A percentile compares a stretch with the other conserved stretches of the same genome.
These are phyloP conservation scores for Microctenopoma lineatum DNA, from an alignment of 2,797 vertebrate species.

Conservation along the genomic window DNA sequence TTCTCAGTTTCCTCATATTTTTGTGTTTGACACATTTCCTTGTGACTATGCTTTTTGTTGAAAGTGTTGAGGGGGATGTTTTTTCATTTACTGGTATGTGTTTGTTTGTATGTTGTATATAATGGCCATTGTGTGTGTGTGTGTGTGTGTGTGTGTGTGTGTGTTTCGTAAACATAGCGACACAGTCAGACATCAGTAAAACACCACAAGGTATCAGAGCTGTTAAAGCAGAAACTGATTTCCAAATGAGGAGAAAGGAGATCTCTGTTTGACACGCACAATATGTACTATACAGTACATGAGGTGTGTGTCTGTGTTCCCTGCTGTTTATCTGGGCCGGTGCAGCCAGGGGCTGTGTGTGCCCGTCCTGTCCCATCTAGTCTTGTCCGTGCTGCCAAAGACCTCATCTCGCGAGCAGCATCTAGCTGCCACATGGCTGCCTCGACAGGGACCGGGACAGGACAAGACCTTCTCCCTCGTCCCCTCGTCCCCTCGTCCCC, in stretches of 20 bases:
- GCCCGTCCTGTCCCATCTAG: slow-evolving; percentile 70
- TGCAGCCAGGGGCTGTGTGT: slow-evolving; percentile 80
- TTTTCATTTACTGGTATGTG: slow-evolving; percentile 54
- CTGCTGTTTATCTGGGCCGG: slow-evolving; percentile 79
- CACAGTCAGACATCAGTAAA: slow-evolving; percentile 37
- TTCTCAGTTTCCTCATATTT: slow-evolving; percentile 47
- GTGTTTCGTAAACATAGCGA: slow-evolving; percentile 37
- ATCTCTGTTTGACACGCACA: slow-evolving; percentile 59
- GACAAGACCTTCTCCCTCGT: slow-evolving; percentile 59
- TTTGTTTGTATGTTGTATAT: slow-evolving; percentile 52
- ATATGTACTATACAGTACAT: slow-evolving; percentile 56
- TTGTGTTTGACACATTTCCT: slow-evolving; percentile 60
- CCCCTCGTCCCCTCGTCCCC: no score
- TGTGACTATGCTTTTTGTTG: slow-evolving; percentile 29
- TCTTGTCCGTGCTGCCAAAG: slow-evolving; percentile 78
- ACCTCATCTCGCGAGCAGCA: slow-evolving; percentile 77
- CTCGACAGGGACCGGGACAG: slow-evolving; percentile 73
- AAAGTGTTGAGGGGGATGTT: slow-evolving; percentile 55
- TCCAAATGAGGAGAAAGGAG: slow-evolving; percentile 47
- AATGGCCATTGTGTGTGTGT: slow-evolving; percentile 20
- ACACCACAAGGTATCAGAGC: slow-evolving; percentile 36
- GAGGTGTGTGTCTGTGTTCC: slow-evolving; percentile 59
- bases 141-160: no score
- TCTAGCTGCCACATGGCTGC: slow-evolving; percentile 80
- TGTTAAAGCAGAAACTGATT: slow-evolving; percentile 34